Evolutionary conservation across 2,888 invertebrate species (phyloP), one percentile per base, ranked within the genome.

Genomic region (Lottia scabra): DNA sequence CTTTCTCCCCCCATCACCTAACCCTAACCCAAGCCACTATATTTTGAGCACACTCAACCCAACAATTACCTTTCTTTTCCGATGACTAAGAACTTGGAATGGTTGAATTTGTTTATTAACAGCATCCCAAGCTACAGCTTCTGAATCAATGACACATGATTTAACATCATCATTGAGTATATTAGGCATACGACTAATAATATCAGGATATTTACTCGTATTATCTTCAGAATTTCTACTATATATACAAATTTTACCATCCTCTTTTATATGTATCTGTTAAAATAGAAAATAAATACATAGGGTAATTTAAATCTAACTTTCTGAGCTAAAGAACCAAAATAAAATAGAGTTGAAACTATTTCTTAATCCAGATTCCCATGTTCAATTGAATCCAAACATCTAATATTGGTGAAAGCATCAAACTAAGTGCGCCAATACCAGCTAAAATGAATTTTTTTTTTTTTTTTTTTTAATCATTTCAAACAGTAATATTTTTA

Each of bases 201-300:
- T 92, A 91, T 99, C 99, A 0, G 99, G 99, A 92, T 98, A 99
- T 89, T 99, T 99, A 71, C 93, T 91, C 0, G 96, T 96, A 88
- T 96, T 96, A 89, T 97, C 93, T 89, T 97, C 97, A 89, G 98
- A 98, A 91, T 99, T 99, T 72, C 99, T 92, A 87, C 98, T 98
- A 91, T 95, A 99, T 78, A 99, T 93, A 80, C 92, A 93, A 0
- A 98, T 93, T 2, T 91, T 90, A 0, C 94, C 93, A 81, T 93
- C 92, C 66, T 93, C 92, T 38, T 90, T 88, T 38, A 93, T 90
- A 87, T 97, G 96, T 81, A 97, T 95, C 93, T 94, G 84, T 63
- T 76, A 75, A 48, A 10, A 19, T 19, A 27, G 26, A 67, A 26
- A 4, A 26, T 26, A 67, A n/a, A 23, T 15, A 67, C 23, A 19